A percentile compares a stretch with the other conserved stretches of the same genome.
phyloP scores from a whole-genome alignment of 2,797 vertebrate genomes.

The Tokudaia tokunoshimensis region DNA sequence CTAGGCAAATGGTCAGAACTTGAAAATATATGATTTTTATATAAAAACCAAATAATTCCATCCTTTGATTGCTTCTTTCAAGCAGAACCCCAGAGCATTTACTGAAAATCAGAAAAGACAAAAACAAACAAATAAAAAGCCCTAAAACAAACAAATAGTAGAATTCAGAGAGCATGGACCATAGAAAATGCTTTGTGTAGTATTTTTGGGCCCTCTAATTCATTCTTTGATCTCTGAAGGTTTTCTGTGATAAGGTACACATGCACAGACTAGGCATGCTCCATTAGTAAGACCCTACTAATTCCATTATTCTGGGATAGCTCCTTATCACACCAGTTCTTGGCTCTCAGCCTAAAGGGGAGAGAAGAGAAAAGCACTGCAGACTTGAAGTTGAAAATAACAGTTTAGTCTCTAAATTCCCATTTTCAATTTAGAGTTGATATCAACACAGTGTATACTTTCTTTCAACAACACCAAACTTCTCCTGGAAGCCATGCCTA shows the following conservation, averaged over 20 bases:
- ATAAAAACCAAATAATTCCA: background rate
- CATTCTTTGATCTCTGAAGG: background rate
- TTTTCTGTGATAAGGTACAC: background rate
- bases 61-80: conserved; percentile 1
- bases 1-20: no score
- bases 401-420: background rate
- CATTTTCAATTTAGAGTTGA: background rate
- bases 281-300: background rate
- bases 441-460: background rate
- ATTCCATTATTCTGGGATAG: background rate
- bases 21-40: conserved; percentile 22
- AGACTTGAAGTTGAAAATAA: background rate
- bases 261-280: background rate
- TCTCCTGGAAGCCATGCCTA: background rate
- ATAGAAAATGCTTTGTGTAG: background rate
- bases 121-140: background rate
- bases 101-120: background rate
- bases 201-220: background rate
- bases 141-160: background rate
- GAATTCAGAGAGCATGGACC: background rate
- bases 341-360: background rate
- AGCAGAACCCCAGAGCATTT: background rate
- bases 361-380: background rate
- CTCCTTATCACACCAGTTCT: background rate
- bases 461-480: background rate